A percentile compares a stretch with the other conserved stretches of the same genome.
Conservation (phyloP, 2,113 vertebrate genomes). For the Colossoma macropomum region DNA sequence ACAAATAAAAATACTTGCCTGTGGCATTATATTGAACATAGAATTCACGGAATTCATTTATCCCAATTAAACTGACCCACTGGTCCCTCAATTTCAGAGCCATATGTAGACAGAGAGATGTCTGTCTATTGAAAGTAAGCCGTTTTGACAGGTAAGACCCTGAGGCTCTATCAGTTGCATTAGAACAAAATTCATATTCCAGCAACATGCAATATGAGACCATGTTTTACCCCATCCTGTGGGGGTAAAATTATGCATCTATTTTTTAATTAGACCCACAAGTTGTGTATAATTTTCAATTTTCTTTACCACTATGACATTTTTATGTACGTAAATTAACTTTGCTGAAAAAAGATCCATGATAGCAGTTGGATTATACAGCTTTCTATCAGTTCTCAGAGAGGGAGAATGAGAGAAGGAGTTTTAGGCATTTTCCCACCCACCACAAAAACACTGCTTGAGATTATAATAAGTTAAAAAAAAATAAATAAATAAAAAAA, state of each 20-base stretch:
- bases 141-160: slow-evolving; percentile 30
- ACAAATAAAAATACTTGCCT: background rate
- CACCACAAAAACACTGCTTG: background rate
- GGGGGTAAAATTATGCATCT: slow-evolving; percentile 19
- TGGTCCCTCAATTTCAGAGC: slow-evolving; percentile 6
- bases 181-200: slow-evolving; percentile 10
- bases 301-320: slow-evolving; percentile 21
- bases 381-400: background rate
- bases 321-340: slow-evolving; percentile 39
- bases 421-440: background rate
- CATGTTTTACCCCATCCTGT: background rate
- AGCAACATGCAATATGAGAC: background rate
- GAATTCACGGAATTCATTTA: slow-evolving; percentile 12
- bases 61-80: slow-evolving; percentile 12
- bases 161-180: slow-evolving; percentile 3
- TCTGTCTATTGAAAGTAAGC: background rate
- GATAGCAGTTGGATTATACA: slow-evolving; percentile 30
- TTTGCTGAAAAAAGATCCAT: slow-evolving; percentile 26
- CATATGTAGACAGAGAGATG: slow-evolving; percentile 14
- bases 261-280: slow-evolving; percentile 44
- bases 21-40: slow-evolving; percentile 7
- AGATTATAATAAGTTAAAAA: background rate
- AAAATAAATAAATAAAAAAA: background rate
- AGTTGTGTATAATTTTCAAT: slow-evolving; percentile 27
- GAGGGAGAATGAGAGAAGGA: background rate